Conservation (phyloP, 2,797 vertebrate species). For the Melanotaenia boesemani region DNA sequence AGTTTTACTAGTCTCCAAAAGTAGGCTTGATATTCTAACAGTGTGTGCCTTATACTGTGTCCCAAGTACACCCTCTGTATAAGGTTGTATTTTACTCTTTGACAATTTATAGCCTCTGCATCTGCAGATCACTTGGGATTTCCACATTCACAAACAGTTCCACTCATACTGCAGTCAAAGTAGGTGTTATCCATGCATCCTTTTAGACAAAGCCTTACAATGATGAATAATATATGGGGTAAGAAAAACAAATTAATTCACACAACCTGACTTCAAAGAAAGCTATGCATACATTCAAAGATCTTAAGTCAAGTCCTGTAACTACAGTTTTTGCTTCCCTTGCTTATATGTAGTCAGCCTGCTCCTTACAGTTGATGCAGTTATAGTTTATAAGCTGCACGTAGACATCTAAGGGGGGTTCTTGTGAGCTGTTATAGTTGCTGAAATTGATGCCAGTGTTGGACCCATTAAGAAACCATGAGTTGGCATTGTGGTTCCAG, state of each 20-base stretch:
- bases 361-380: not conserved
- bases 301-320: not conserved
- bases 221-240: not conserved
- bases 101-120: not conserved
- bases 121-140: not conserved
- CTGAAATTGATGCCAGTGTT: not conserved
- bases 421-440: not conserved
- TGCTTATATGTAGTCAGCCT: not conserved
- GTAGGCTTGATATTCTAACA: not conserved
- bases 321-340: not conserved
- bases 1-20: not conserved
- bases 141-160: not conserved
- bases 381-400: not conserved
- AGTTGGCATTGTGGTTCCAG: not conserved
- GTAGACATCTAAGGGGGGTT: not conserved
- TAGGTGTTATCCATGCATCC: not conserved
- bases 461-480: not conserved
- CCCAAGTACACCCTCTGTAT: not conserved
- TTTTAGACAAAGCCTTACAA: not conserved
- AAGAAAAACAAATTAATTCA: not conserved
- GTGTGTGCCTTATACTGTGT: not conserved
- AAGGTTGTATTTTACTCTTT: not conserved
- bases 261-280: not conserved
- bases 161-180: not conserved
- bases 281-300: not conserved